A percentile compares a stretch with the other conserved stretches of the same genome.
These are phyloP conservation scores for Griposia aprilina DNA, from an alignment of 2,888 invertebrate genomes.

Conservation along the genomic window DNA sequence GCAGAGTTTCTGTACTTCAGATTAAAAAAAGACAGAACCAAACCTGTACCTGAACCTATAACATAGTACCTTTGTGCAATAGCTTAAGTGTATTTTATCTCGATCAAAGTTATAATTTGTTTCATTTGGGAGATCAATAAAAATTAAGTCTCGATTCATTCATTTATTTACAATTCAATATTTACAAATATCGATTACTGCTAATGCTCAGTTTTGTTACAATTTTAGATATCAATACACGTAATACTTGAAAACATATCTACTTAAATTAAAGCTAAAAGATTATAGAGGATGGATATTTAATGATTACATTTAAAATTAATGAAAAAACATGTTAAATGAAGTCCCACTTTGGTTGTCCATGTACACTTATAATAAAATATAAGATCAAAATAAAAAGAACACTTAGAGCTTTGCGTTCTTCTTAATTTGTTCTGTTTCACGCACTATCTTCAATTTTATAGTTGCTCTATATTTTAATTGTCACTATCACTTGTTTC, in stretches of 20 bases:
- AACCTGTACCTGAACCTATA: conserved; percentile 60
- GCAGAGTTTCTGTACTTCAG: conserved; percentile 87
- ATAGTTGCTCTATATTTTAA: conserved; percentile 24
- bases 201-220: conserved; percentile 50
- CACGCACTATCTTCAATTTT: conserved; percentile 24
- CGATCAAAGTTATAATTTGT: conserved; percentile 39
- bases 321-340: conserved; percentile 39
- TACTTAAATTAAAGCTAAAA: conserved; percentile 45
- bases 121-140: conserved; percentile 38
- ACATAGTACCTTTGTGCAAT: conserved; percentile 37
- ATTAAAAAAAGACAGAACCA: conserved; percentile 74
- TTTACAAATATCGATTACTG: conserved; percentile 55
- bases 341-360: conserved; percentile 77
- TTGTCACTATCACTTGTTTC: conserved; percentile 50
- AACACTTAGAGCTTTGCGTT: conserved; percentile 71
- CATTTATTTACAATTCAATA: conserved; percentile 69
- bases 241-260: conserved; percentile 55
- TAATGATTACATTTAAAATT: conserved; percentile 44
- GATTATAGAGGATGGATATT: conserved; percentile 42
- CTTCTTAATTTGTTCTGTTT: conserved; percentile 81
- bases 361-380: conserved; percentile 39
- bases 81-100: conserved; percentile 15
- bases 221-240: conserved; percentile 53
- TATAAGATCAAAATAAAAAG: conserved; percentile 82
- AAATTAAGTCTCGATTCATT: conserved; percentile 40